Evolutionary conservation across 2,888 invertebrate genomes (phyloP), one percentile per base, ranked within the genome.

Genomic region (Scelioninae gen. 1): DNA sequence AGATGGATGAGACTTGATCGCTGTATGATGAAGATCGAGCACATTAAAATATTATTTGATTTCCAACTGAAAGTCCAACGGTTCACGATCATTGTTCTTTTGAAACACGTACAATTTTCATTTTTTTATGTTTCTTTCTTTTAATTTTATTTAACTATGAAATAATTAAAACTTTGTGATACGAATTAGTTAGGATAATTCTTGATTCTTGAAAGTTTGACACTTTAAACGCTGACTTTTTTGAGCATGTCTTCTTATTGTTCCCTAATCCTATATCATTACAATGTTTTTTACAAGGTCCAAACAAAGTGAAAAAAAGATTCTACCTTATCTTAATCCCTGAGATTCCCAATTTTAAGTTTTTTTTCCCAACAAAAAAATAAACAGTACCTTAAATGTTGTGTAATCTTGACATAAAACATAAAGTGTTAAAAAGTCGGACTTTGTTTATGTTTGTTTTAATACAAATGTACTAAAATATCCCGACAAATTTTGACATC

Each of bases 11-110:
- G 80, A 82, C 79, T 80, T 87, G 86, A 90, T 86, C 87, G 88
- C 82, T 72, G 85, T 87, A 87, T 86, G 75, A 90, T 90, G 88
- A 84, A 89, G 90, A 90, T 88, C 88, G 90, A 90, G 88, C 34
- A 72, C 72, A 62, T 65, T 76, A 43, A 56, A 63, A 72, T 68
- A 62, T 60, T 69, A 66, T 77, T 72, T 71, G 60, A 47, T 65
- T 45, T 49, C n/a, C 34, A 51, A 56, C 77, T 40, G 56, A 77
- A 76, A 72, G 45, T 75, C 49, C 77, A 77, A 82, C 82, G 76
- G 82, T 82, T 77, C 8, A 60, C 45, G 9, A 10, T 31, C 68
- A 32, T 60, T 68, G 45, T 60, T 45, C 23, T 16, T 49, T 43
- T 40, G 47, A 38, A 56, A 32, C 58, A 16, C 32, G 13, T 16